A percentile compares a stretch with the other conserved stretches of the same genome.
Evolutionary conservation across 2,113 vertebrate species (phyloP).

Genomic region (Abramis brama): DNA sequence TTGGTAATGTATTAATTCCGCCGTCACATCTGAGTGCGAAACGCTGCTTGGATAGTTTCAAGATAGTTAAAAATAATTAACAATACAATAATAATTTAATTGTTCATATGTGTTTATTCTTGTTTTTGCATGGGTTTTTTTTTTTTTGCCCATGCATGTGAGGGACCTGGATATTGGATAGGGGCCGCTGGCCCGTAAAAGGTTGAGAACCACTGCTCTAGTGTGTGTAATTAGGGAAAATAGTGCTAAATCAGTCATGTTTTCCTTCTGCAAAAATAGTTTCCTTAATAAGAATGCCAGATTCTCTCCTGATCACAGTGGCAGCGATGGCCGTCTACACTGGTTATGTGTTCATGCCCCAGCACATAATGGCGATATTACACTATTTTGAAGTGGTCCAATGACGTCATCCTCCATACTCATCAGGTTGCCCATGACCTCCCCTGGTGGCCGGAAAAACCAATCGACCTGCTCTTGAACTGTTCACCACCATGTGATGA

Average conservation of each 20-base stretch:
- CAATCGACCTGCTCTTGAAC: not conserved
- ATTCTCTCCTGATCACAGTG: conserved; percentile 91
- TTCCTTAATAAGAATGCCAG: conserved; percentile 80
- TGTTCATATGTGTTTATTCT: too few relatives aligned
- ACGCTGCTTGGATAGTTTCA: too few relatives aligned
- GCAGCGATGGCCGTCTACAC: conserved; percentile 96
- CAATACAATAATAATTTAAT: too few relatives aligned
- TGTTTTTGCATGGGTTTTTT: too few relatives aligned
- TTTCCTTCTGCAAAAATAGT: conserved; percentile 38
- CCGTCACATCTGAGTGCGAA: too few relatives aligned
- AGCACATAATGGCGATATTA: conserved; percentile 98
- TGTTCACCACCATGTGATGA: conserved; percentile 10
- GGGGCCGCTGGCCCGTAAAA: too few relatives aligned
- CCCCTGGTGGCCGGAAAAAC: conserved; percentile 29
- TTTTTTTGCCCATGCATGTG: too few relatives aligned
- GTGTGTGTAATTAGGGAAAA: not conserved
- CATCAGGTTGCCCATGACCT: conserved; percentile 4
- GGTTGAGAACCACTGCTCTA: too few relatives aligned
- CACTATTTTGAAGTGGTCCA: conserved; percentile 96
- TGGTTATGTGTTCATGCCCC: conserved; percentile 97
- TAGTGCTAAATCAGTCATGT: not conserved
- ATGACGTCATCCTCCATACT: conserved; percentile 68
- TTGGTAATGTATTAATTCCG: too few relatives aligned
- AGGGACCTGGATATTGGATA: too few relatives aligned
- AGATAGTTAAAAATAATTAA: too few relatives aligned